Evolutionary conservation across 2,888 invertebrate species (phyloP).

Genomic region (Mythimna impura): DNA sequence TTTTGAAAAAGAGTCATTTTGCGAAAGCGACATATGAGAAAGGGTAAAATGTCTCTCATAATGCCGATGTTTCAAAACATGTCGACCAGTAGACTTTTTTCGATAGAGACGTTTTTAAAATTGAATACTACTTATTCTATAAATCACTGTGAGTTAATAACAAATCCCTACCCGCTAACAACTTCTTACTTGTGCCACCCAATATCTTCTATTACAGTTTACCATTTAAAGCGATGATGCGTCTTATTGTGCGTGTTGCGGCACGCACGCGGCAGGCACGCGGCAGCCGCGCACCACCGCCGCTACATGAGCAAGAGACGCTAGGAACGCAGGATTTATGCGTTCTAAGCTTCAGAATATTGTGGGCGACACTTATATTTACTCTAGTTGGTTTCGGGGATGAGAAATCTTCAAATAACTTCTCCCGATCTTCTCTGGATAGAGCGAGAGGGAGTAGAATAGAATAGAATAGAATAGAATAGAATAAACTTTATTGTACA

Average conservation of each 20-base stretch:
- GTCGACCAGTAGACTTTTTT: no score
- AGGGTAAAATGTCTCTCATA: no score
- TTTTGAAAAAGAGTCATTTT: no score
- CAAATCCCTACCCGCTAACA: background rate
- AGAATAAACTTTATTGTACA: no score
- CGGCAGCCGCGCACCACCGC: slow-evolving; percentile 35
- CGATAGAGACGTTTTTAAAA: no score
- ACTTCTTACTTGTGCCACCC: slow-evolving; percentile 24
- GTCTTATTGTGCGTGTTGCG: slow-evolving; percentile 68
- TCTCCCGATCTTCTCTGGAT: background rate
- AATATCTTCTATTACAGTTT: slow-evolving; percentile 61
- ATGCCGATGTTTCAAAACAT: no score
- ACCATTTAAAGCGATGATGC: slow-evolving; percentile 68
- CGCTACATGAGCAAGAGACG: slow-evolving; percentile 48
- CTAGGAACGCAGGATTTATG: slow-evolving; percentile 63
- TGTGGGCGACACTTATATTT: slow-evolving; percentile 43
- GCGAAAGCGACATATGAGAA: no score
- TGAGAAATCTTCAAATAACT: background rate
- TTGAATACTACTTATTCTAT: no score
- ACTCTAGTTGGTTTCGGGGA: slow-evolving; percentile 22
- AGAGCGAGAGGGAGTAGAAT: background rate
- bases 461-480: no score
- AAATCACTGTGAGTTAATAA: no score
- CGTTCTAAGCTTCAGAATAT: slow-evolving; percentile 45
- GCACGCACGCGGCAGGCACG: slow-evolving; percentile 34